phyloP scores from a whole-genome alignment of 2,113 vertebrate species.

The Tragelaphus strepsiceros region DNA sequence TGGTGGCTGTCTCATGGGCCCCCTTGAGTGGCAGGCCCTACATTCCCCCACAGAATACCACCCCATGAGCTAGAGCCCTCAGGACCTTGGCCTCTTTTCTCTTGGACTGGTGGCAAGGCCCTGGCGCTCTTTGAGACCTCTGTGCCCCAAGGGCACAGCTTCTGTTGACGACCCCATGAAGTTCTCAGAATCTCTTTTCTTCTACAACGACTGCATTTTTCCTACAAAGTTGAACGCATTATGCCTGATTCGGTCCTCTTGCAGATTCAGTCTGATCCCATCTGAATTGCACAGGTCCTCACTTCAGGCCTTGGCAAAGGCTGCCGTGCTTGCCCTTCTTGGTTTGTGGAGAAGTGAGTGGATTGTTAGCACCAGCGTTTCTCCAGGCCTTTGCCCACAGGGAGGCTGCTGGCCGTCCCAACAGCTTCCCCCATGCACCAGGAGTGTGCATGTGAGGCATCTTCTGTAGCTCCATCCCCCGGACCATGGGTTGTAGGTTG shows the following conservation, averaged over 20 bases:
- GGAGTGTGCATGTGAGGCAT: too few species aligned
- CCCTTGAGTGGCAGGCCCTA: neutral
- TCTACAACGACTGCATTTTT: neutral
- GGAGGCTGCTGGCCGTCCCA: neutral
- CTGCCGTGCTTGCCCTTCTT: neutral
- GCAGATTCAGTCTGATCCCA: neutral
- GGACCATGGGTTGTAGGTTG: neutral
- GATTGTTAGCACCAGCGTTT: neutral
- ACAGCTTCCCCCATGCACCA: neutral
- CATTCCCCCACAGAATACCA: neutral
- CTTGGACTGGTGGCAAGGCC: neutral
- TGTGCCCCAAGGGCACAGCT: neutral
- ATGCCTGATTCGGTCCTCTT: neutral
- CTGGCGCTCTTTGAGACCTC: neutral
- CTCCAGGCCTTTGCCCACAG: neutral
- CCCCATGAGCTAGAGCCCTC: neutral
- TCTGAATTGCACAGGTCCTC: neutral
- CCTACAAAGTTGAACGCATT: neutral
- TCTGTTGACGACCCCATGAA: neutral
- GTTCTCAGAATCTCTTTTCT: neutral
- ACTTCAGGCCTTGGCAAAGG: neutral
- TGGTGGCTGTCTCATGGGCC: neutral
- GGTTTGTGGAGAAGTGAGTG: neutral
- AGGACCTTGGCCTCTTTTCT: neutral
- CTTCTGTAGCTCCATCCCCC: neutral